phyloP scores from a whole-genome alignment of 2,888 invertebrate genomes.

The Amblyjoppa fuscipennis region DNA sequence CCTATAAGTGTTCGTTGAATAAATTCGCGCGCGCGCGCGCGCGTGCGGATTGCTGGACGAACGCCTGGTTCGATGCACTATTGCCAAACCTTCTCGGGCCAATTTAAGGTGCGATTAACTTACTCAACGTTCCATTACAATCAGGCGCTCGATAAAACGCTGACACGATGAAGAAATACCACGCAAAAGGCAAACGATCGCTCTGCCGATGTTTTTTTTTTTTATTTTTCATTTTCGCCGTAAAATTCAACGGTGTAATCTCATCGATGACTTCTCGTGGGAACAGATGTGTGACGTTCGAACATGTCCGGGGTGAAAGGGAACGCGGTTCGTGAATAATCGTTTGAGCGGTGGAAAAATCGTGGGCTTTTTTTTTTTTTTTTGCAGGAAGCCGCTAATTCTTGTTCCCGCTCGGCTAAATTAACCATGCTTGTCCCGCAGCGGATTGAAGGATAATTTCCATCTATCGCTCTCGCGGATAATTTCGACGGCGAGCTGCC shows the following conservation, averaged over 20 bases:
- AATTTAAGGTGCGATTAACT: constrained; percentile 58
- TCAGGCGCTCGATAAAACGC: constrained; percentile 50
- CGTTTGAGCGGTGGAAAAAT: constrained; percentile 18
- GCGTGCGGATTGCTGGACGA: constrained; percentile 33
- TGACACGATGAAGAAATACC: constrained; percentile 43
- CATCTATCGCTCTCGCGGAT: constrained; percentile 21
- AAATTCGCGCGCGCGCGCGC: constrained; percentile 26
- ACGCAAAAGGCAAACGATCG: neutral
- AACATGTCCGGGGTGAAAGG: constrained; percentile 55
- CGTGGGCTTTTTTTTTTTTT: neutral
- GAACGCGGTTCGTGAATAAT: neutral
- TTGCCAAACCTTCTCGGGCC: constrained; percentile 57
- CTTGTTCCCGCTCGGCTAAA: neutral
- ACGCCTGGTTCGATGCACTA: constrained; percentile 55
- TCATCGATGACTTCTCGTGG: constrained; percentile 48
- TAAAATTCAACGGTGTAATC: neutral
- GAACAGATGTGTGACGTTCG: constrained; percentile 40
- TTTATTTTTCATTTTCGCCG: neutral
- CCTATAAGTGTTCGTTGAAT: constrained; percentile 46
- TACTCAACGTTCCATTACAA: constrained; percentile 58
- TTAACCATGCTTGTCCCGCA: neutral
- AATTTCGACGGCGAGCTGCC: constrained; percentile 18
- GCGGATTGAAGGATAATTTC: constrained; percentile 15
- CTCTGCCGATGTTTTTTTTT: neutral
- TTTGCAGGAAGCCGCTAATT: constrained; percentile 17